A percentile compares a stretch with the other conserved stretches of the same genome.
phyloP scores from a whole-genome alignment of 92 coral and sea anemone genomes.

The Montipora capitata region DNA sequence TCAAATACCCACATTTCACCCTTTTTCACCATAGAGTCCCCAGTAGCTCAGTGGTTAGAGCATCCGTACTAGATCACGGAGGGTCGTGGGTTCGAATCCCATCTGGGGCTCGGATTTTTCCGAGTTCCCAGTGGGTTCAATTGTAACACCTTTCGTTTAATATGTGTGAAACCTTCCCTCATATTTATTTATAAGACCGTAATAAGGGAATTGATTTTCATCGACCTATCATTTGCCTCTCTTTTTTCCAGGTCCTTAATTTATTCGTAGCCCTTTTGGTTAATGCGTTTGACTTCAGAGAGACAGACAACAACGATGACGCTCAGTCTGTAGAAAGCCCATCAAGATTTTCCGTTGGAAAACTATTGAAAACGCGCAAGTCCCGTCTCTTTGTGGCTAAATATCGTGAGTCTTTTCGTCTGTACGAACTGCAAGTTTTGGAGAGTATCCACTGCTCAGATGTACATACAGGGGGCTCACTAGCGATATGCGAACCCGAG shows the following conservation, averaged over 20 bases:
- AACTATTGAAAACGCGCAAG: conserved; percentile 56
- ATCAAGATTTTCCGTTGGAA: conserved; percentile 18
- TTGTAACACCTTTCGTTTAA: no score
- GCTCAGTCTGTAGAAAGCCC: conserved; percentile 20
- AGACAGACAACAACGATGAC: conserved; percentile 60
- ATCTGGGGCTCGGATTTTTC: no score
- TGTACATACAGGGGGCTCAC: conserved; percentile 4
- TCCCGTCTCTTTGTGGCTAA: conserved; percentile 82
- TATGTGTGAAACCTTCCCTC: neutral
- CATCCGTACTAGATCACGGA: no score
- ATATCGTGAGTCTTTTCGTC: conserved; percentile 73
- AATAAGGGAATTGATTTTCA: neutral
- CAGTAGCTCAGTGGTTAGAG: no score
- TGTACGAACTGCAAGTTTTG: conserved; percentile 70
- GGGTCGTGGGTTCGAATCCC: no score
- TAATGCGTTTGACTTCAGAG: conserved; percentile 87
- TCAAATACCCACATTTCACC: no score
- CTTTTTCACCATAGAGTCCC: no score
- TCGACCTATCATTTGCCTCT: neutral
- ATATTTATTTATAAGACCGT: no score
- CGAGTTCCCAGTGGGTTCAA: no score
- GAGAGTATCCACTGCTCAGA: conserved; percentile 35
- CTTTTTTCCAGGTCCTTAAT: conserved; percentile 72
- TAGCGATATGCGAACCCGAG: conserved; percentile 30
- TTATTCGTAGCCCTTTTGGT: conserved; percentile 88